These are phyloP conservation scores for Rhinichthys klamathensis DNA, from an alignment of 2,113 vertebrate species.

Conservation along the genomic window DNA sequence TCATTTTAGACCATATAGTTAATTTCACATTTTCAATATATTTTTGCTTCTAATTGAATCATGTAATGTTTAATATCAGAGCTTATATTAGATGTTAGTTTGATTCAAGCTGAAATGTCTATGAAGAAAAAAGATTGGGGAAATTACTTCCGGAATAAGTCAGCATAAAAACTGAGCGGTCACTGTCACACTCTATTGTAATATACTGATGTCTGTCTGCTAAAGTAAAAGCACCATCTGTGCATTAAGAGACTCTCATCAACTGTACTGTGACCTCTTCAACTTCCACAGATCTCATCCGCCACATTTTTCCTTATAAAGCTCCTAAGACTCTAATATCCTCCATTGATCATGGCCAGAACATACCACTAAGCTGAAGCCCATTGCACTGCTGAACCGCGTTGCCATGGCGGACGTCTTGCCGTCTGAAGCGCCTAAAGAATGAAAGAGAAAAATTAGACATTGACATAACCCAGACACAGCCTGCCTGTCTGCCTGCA, in stretches of 20 bases:
- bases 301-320: background rate
- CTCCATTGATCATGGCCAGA: conserved; percentile 42
- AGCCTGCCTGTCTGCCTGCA: background rate
- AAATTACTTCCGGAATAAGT: background rate
- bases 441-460: conserved; percentile 30
- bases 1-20: background rate
- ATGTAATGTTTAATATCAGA: background rate
- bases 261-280: conserved; percentile 21
- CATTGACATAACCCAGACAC: conserved; percentile 10
- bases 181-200: background rate
- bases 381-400: conserved; percentile 95
- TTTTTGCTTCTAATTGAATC: background rate
- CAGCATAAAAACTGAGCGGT: background rate
- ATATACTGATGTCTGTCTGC: background rate
- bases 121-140: background rate
- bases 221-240: conserved; percentile 3
- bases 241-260: background rate
- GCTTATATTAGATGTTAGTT: background rate
- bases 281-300: conserved; percentile 4
- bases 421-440: conserved; percentile 90
- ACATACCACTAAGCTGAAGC: conserved; percentile 89
- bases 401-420: conserved; percentile 95
- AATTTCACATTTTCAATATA: background rate
- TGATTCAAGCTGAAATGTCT: background rate
- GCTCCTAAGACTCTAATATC: conserved; percentile 3